Evolutionary conservation across 2,888 invertebrate genomes (phyloP), one percentile per base, ranked within the genome.

Genomic region (Euplexia lucipara): DNA sequence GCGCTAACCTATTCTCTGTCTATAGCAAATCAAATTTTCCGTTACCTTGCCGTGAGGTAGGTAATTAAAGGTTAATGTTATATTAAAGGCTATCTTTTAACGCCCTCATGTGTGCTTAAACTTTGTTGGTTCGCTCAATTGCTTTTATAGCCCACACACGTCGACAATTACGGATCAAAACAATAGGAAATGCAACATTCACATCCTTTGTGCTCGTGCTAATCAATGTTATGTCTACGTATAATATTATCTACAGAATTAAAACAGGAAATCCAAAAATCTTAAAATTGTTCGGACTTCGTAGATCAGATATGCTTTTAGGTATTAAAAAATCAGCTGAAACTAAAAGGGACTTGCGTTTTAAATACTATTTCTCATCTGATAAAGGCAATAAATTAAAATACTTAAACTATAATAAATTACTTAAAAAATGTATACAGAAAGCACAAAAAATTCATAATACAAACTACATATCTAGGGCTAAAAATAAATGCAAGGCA

Each of bases 161-260:
- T 44, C 35, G 44, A 44, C 16, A 5, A 51, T 51, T 44, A 20
- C 14, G 16, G 37, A 30, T 6, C 9, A 30, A 12, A 47, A 39
- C 52, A 37, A 64, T 64, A 52, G 22, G 9, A 34, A 37, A 45
- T 39, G 37, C 22, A 51, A n/a, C 22, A 51, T 51, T 44, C 37
- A 45, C 18, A 60, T 48, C 22, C n/a, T 34, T 60, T 60, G 61
- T 60, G 26, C 32, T 60, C n/a, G 9, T 14, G 41, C 10, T 18
- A 57, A 34, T 35, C 26, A 44, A 35, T 26, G 35, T 6, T 26
- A 35, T 14, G 56, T 34, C 26, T 0, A 34, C 10, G 22, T 18
- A 9, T 6, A n/a, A 14, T 14, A 26, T n/a, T 34, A 14, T 32
- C 32, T n/a, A 12, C 8, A 5, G 18, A 32, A 34, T 44, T 20